A percentile compares a stretch with the other conserved stretches of the same genome.
Evolutionary conservation across 92 coral and sea anemone genomes (phyloP).

Genomic region (Parazoanthus swiftii): DNA sequence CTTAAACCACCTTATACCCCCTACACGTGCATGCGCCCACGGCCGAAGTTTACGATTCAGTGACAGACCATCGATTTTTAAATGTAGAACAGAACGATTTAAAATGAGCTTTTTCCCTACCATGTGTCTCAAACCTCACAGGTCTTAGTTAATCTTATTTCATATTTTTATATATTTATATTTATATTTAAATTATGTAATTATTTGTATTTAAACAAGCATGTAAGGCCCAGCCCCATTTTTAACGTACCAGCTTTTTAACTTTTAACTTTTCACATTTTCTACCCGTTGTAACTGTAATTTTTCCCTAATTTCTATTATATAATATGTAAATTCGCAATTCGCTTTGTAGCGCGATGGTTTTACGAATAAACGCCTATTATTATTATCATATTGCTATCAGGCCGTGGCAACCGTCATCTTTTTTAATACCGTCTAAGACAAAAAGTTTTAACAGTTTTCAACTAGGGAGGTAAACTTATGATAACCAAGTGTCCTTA

Average conservation of each 20-base stretch:
- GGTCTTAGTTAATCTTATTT: background rate
- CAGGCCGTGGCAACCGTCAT: too few species aligned
- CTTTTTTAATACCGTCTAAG: too few species aligned
- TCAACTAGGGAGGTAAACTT: too few species aligned
- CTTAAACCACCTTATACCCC: too few species aligned
- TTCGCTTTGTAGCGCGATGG: conserved; percentile 23
- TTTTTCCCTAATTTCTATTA: background rate
- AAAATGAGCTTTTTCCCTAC: conserved; percentile 6
- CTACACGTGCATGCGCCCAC: too few species aligned
- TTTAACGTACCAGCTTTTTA: too few species aligned
- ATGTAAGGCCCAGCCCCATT: too few species aligned
- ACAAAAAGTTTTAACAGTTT: too few species aligned
- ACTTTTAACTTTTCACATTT: background rate
- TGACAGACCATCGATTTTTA: too few species aligned
- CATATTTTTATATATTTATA: background rate
- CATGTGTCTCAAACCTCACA: conserved; percentile 25
- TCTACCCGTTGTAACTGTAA: conserved; percentile 1
- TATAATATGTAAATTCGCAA: background rate
- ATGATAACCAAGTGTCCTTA: too few species aligned
- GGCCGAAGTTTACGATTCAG: too few species aligned
- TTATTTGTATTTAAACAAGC: background rate
- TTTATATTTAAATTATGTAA: conserved; percentile 10
- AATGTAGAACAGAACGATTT: background rate
- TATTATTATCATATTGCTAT: too few species aligned
- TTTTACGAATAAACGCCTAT: conserved; percentile 19